Evolutionary conservation across 2,888 invertebrate species (phyloP).

Genomic region (Teleiodes luculella): DNA sequence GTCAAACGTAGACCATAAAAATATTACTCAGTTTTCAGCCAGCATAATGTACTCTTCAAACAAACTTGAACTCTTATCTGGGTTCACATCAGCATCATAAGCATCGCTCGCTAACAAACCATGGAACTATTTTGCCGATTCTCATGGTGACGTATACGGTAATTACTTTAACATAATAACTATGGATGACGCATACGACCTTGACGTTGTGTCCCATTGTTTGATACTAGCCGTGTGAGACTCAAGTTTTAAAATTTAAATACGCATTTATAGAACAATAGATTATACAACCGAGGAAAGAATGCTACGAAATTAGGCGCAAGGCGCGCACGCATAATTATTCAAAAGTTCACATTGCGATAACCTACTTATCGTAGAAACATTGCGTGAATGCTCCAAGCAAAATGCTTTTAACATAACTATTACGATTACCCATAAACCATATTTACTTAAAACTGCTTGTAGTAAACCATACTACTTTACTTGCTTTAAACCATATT

Average conservation of each 20-base stretch:
- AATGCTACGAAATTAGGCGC: not conserved
- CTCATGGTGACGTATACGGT: conserved; percentile 46
- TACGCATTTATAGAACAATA: conserved; percentile 20
- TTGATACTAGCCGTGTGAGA: conserved; percentile 43
- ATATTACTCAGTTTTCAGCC: not conserved
- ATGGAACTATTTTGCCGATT: conserved; percentile 32
- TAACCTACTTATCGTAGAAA: not conserved
- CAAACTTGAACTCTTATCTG: conserved; percentile 10
- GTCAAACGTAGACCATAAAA: not conserved
- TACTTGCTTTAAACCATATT: not conserved
- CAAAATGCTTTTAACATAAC: no score
- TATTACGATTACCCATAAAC: no score
- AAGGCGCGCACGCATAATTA: not conserved
- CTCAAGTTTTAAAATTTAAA: conserved; percentile 46
- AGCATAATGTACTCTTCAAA: not conserved
- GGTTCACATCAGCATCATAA: not conserved
- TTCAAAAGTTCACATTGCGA: conserved; percentile 3
- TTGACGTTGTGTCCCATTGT: conserved; percentile 70
- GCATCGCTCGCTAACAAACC: not conserved
- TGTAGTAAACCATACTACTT: not conserved
- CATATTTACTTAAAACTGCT: no score
- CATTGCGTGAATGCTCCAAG: not conserved
- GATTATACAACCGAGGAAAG: conserved; percentile 10
- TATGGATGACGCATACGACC: conserved; percentile 57
- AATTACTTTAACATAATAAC: conserved; percentile 65